Base-by-base conservation (phyloP, 1,140 invertebrate species). In the Tetragnatha versicolor region DNA sequence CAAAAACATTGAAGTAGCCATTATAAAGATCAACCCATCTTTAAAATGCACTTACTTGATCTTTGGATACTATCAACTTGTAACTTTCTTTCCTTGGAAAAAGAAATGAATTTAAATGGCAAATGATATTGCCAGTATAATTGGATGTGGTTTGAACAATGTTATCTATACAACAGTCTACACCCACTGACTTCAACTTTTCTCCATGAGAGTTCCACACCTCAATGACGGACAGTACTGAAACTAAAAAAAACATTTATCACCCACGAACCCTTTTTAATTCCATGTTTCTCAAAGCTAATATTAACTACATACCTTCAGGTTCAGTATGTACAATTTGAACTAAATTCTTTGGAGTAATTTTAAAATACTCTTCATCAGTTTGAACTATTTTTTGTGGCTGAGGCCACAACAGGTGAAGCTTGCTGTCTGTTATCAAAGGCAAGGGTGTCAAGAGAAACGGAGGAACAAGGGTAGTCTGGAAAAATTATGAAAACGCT, bases 391-490 rank as follows among this genome's bases (percentile, higher is more conserved):
- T 87, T 68, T 85, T 87, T 81, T 89, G 90, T 3, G 90, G 90
- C 79, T 88, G 88, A 3, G 91, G 91, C 90, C 90, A 91, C 17
- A 91, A 83, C 25, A 90, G 83, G 75, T 85, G 84, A 9, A 89
- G 78, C 51, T 85, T 84, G 22, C 85, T 84, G 69, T 88, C 86
- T 1, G 87, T 88, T 2, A 88, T 83, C 5, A 88, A 69, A 25
- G 84, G 84, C 45, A 83, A 81, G 0, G 86, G 86, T 6, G 87
- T 35, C 5, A 47, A 20, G 6, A 79, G 49, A 37, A 79, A 79
- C 0, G 76, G 65, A n/a, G 76, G 65, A 22, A 69, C 61, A 22
- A 69, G 51, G 6, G 66, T 39, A 17, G 55, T n/a, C 72, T 75
- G 12, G 1, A 2, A 47, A 1, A 2, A 47, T 47, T 47, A 47